These are phyloP conservation scores for Allobates femoralis DNA, from an alignment of 2,797 vertebrate genomes.

Conservation along the genomic window DNA sequence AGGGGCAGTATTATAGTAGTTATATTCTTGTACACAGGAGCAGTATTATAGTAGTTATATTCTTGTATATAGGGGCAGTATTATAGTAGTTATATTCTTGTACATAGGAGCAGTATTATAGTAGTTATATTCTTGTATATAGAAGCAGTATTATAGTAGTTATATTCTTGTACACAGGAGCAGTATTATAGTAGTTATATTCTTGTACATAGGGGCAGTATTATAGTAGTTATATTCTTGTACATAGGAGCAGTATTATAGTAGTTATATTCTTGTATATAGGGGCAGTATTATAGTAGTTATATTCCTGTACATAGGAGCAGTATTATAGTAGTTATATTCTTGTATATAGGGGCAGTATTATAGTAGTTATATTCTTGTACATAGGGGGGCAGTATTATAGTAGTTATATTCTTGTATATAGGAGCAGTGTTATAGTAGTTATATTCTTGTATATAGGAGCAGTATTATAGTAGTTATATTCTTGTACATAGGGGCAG, in stretches of 20 bases:
- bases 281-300: no score
- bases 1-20: conserved; percentile 18
- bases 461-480: conserved; percentile 12
- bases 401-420: background rate
- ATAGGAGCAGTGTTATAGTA: background rate
- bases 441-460: conserved; percentile 18
- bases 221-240: conserved; percentile 3
- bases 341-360: conserved; percentile 1
- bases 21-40: conserved; percentile 9
- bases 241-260: background rate
- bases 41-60: conserved; percentile 2
- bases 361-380: conserved; percentile 1
- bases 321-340: background rate
- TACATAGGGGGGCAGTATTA: no score
- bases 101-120: background rate
- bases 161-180: no score
- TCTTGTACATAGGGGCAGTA: no score
- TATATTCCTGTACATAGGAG: no score
- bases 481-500: no score
- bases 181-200: no score
- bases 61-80: background rate
- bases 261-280: background rate
- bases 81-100: background rate
- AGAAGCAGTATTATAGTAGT: no score
- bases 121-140: no score